Base-by-base conservation (phyloP, 2,797 vertebrate species). In the Molossus molossus region DNA sequence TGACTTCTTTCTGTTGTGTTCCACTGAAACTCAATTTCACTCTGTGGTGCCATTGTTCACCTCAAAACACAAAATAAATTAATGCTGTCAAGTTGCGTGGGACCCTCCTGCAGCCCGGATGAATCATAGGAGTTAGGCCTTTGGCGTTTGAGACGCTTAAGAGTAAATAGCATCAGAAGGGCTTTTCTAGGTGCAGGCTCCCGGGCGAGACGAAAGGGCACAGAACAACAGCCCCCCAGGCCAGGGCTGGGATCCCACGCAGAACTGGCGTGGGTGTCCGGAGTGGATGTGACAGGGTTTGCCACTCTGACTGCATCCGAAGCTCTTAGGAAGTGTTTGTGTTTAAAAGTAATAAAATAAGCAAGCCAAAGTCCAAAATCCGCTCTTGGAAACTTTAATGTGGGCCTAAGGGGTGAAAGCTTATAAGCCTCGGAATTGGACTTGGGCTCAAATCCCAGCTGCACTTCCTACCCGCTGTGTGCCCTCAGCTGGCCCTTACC, bases 1-100 rank as follows among this genome's bases (percentile, higher is more conserved):
- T 98, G 90, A 91, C 95, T 97, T 97, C 70, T 95, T 96, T 98
- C 96, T 97, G 33, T 95, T 45, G 57, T 86, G 6, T 94, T 64
- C 89, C 85, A 81, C 12, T 55, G 95, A 93, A 94, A 96, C 21
- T 29, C 33, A 3, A 79, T 90, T 91, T 97, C 45, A 64, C 27
- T 88, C 83, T 91, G 53, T 87, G 97, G 95, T 62, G 57, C 86
- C 23, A 90, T 92, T 96, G 69, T 97, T 97, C 90, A 70, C 40
- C 48, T 97, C 87, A 81, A 65, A 96, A 87, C 69, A 77, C 72
- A 96, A 88, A 93, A 57, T 73, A 58, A 88, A 82, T 45, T 65
- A 92, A 94, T 50, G 8, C 21, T 37, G 25, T 72, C 25, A 33
- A 48, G 62, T 87, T 91, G 64, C 0, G 6, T 91, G 55, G 80